A percentile compares a stretch with the other conserved stretches of the same genome.
Evolutionary conservation across 2,797 vertebrate genomes (phyloP).

Genomic region (Sardinella longiceps): DNA sequence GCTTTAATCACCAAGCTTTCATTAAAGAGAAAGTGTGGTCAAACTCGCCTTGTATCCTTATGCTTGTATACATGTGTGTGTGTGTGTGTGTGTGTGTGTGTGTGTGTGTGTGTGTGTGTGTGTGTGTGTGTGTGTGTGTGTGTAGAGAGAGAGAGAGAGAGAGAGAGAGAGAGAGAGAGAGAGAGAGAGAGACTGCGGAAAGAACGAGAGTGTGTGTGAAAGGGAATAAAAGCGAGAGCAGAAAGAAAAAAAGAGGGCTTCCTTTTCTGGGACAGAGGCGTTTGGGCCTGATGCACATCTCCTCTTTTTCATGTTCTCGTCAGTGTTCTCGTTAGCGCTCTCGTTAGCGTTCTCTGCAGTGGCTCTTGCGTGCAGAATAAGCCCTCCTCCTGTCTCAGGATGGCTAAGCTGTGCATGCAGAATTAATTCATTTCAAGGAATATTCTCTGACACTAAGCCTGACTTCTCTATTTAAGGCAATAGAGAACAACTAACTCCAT

Average conservation of each 20-base stretch:
- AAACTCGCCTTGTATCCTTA: neutral
- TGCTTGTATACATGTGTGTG: neutral
- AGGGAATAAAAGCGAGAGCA: neutral
- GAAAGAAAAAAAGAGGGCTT: neutral
- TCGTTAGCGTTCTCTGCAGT: no score
- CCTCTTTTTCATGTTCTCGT: neutral
- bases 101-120: neutral
- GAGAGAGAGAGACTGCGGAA: neutral
- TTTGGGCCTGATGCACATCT: neutral
- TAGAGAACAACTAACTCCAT: neutral
- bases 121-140: neutral
- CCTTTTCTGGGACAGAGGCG: neutral
- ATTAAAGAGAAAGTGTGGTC: constrained; percentile 20
- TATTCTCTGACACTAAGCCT: constrained; percentile 5
- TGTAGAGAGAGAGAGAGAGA: neutral
- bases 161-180: no score
- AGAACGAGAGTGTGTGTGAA: neutral
- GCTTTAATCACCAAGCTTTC: constrained; percentile 26
- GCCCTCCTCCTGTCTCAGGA: neutral
- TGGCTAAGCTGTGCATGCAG: neutral
- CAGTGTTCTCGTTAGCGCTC: neutral
- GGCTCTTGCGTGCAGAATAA: neutral
- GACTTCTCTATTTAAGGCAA: neutral
- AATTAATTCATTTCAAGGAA: constrained; percentile 4
- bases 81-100: neutral